Evolutionary conservation across 2,888 invertebrate genomes (phyloP).

Genomic region (Trisateles emortualis): DNA sequence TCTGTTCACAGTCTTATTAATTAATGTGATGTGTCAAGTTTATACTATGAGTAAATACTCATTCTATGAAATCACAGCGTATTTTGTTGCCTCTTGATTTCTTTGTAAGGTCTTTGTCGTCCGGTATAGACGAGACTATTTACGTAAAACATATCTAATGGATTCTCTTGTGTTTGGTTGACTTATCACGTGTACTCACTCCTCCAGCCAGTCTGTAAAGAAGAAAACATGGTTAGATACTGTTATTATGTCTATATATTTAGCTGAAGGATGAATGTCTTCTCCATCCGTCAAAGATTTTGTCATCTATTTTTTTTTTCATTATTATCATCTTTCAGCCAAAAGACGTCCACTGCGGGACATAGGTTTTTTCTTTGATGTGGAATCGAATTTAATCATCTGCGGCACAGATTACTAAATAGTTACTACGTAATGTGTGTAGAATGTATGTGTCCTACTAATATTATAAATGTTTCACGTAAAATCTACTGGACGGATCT

Average conservation of each 20-base stretch:
- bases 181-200: slow-evolving; percentile 97
- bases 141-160: slow-evolving; percentile 59
- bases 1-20: slow-evolving; percentile 82
- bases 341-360: too few species aligned
- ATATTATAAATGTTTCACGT: too few species aligned
- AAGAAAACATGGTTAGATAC: slow-evolving; percentile 47
- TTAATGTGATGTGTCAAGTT: slow-evolving; percentile 53
- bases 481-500: too few species aligned
- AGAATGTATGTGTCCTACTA: too few species aligned
- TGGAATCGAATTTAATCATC: too few species aligned
- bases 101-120: slow-evolving; percentile 52
- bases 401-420: too few species aligned
- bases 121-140: slow-evolving; percentile 49
- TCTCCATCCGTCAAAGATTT: too few species aligned
- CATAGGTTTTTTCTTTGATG: too few species aligned
- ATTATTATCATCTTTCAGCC: too few species aligned
- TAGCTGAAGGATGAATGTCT: too few species aligned
- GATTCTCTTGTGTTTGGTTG: slow-evolving; percentile 65
- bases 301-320: too few species aligned
- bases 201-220: slow-evolving; percentile 95
- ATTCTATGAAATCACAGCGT: slow-evolving; percentile 72
- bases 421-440: too few species aligned
- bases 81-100: slow-evolving; percentile 58
- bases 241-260: background rate
- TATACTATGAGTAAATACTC: slow-evolving; percentile 45